Evolutionary conservation across 2,888 invertebrate genomes (phyloP).

Genomic region (Lepidochrysops patricia): DNA sequence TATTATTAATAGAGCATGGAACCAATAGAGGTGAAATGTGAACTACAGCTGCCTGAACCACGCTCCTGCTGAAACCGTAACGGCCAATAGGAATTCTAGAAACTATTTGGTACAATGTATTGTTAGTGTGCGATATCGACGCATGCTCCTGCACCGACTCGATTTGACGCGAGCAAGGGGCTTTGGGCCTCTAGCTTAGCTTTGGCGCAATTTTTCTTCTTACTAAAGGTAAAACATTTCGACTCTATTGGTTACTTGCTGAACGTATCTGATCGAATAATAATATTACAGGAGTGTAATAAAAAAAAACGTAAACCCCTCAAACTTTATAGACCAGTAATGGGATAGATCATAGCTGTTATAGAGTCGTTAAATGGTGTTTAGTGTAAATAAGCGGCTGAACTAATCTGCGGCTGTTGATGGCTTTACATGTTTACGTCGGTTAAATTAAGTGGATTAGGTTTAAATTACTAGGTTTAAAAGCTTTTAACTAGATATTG

Average conservation of each 20-base stretch:
- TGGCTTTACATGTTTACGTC: not conserved
- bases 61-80: too few relatives aligned
- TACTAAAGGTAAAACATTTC: too few relatives aligned
- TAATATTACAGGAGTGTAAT: not conserved
- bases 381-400: not conserved
- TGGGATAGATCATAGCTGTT: not conserved
- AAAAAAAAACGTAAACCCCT: not conserved
- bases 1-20: too few relatives aligned
- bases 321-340: not conserved
- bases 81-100: too few relatives aligned
- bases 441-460: not conserved
- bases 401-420: not conserved
- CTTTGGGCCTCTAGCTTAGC: too few relatives aligned
- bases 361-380: not conserved
- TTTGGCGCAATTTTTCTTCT: too few relatives aligned
- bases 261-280: not conserved
- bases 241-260: not conserved
- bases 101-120: too few relatives aligned
- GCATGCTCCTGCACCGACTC: too few relatives aligned
- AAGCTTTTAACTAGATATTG: not conserved
- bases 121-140: too few relatives aligned
- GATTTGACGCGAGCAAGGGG: too few relatives aligned
- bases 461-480: not conserved
- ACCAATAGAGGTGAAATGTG: too few relatives aligned
- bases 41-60: too few relatives aligned